Percentiles rank a stretch among this genome's conserved stretches.
Evolutionary conservation across 2,797 vertebrate genomes (phyloP).

Genomic region (Syncerus caffer): DNA sequence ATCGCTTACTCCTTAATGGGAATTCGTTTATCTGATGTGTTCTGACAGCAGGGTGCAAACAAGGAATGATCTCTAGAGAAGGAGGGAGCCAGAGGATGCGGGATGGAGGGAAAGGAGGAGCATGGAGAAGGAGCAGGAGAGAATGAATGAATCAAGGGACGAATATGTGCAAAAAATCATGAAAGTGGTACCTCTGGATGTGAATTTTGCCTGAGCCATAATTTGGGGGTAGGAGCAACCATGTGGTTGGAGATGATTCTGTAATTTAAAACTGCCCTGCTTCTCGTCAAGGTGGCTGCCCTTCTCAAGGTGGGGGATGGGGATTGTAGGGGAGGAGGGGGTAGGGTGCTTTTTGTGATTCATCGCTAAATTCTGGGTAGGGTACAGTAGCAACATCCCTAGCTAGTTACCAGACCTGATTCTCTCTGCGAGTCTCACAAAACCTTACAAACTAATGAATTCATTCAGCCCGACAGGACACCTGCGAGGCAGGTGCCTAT

Average conservation of each 20-base stretch:
- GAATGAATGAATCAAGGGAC: neutral
- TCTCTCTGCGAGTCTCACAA: neutral
- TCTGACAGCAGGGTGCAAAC: neutral
- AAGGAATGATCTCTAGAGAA: neutral
- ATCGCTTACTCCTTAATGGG: neutral
- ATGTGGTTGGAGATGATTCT: neutral
- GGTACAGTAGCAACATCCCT: fast-evolving
- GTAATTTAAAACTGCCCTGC: neutral
- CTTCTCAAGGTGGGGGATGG: neutral
- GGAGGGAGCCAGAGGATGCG: neutral
- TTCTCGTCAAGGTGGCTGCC: neutral
- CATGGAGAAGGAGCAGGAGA: neutral
- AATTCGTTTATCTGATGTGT: neutral
- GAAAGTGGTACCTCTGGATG: neutral
- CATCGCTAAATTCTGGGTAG: neutral
- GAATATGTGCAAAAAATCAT: neutral
- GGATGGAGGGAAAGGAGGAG: neutral
- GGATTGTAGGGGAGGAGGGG: neutral
- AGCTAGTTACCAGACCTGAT: neutral
- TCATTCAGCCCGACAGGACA: neutral
- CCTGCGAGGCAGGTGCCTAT: slow-evolving; percentile 4
- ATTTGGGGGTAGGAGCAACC: neutral
- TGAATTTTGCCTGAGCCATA: neutral
- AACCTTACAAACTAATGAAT: neutral
- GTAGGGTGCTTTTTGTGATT: too few species aligned